Evolutionary conservation across 2,797 vertebrate species (phyloP), one percentile per base, ranked within the genome.

Genomic region (Simalia tracyae): DNA sequence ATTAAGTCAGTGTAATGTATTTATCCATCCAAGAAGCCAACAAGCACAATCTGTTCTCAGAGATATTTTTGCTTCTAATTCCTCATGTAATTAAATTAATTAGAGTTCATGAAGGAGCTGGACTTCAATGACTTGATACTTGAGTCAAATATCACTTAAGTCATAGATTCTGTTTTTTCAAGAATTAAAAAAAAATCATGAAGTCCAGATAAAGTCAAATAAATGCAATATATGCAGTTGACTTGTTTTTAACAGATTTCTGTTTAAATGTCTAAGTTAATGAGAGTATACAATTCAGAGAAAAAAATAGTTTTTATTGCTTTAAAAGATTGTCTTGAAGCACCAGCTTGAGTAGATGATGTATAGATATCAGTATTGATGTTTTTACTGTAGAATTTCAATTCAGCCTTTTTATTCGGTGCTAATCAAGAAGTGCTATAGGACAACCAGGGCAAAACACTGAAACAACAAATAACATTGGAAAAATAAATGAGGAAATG

Each of bases 21-120:
- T 91, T 91, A 91, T 36, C 11, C 17, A 54, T 81, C 57, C 86
- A 88, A 81, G 86, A 60, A 63, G 11, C 56, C 56, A 76, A 36
- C 26, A 60, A n/a, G 90, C 26, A 88, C 90, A 91, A 8, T 87
- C 36, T 81, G 66, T 91, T 60, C 86, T 61, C 22, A 86, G 14
- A 86, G 3, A 15, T 36, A 50, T 86, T 46, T 72, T 46, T 72
- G 54, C 22, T 68, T 66, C 54, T 26, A 26, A 60, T 90, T 64
- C 54, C 2, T 81, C 12, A 1, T 22, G 50, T 81, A 46, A 19
- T 46, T 17, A 72, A 54, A 59, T 15, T 10, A 26, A 84, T 5
- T 46, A 28, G 56, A 42, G 28, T 59, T 57, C 64, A 5, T 14
- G 14, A 86, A 59, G 2, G 4, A 87, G 42, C 31, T 11, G 15